Evolutionary conservation across 64 coral and sea anemone species (phyloP), one percentile per base, ranked within the genome.

Genomic region (Montipora cactus): DNA sequence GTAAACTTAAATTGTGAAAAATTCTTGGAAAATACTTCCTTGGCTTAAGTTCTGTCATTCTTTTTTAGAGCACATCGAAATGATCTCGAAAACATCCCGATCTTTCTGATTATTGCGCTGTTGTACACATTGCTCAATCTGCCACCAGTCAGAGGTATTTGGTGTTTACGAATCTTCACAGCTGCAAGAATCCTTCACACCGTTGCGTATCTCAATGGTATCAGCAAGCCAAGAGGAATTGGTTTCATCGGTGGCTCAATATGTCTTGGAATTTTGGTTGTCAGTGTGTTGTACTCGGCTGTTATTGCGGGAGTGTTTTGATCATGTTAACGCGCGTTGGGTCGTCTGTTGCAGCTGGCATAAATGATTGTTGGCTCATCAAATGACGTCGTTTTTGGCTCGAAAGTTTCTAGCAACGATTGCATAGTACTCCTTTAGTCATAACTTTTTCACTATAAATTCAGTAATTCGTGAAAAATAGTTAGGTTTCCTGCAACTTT

Each of bases 11-110:
- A 37, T 37, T 37, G 0, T 37, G 28, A 37, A 37, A 37, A 37
- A 1, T 37, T 37, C 28, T 37, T 37, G 28, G 28, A 37, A 37
- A 37, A 37, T 37, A 37, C 28, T 37, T 37, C 28, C 28, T 37
- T 37, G 28, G 28, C 28, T 37, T 37, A 37, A 37, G 28, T 37
- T 37, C 66, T 47, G 66, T 3, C 44, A 3, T 83, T 76, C 64
- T 47, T 15, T 53, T 67, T 87, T 64, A 95, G 94, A 75, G 94
- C 89, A 12, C 94, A 95, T 51, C 81, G 62, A 16, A 95, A 95
- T 88, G 94, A 95, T 46, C 74, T 95, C 45, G 94, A 95, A 71
- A 95, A 91, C 66, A 95, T 95, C 18, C 88, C 89, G 12, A 44
- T 88, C 3, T 95, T 95, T 69, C 74, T 95, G 14, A 70, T 95